A percentile compares a stretch with the other conserved stretches of the same genome.
These are phyloP conservation scores for Drosophila fuyamai DNA, from an alignment of 1,140 invertebrate genomes.

Conservation along the genomic window DNA sequence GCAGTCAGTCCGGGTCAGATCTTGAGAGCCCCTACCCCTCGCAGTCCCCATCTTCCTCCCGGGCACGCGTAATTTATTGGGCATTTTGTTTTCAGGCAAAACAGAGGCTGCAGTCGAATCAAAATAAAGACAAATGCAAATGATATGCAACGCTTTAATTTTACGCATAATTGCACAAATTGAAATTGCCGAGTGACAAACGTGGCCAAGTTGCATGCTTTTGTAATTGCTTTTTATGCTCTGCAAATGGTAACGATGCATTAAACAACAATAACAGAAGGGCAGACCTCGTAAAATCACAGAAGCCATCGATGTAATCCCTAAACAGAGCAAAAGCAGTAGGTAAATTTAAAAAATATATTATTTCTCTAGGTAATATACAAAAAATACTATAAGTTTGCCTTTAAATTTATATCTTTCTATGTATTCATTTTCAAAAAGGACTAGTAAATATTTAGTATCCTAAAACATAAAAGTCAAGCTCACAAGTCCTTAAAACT, in stretches of 20 bases:
- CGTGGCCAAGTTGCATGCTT: conserved; percentile 44
- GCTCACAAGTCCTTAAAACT: conserved; percentile 1
- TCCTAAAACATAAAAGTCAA: not conserved
- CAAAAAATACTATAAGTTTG: too few relatives aligned
- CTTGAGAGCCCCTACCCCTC: conserved; percentile 7
- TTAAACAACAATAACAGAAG: conserved; percentile 57
- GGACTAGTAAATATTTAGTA: too few relatives aligned
- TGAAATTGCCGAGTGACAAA: conserved; percentile 82
- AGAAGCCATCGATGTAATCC: too few relatives aligned
- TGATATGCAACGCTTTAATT: conserved; percentile 83
- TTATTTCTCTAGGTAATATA: too few relatives aligned
- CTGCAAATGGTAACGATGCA: conserved; percentile 50
- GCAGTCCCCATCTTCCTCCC: conserved; percentile 1
- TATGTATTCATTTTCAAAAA: too few relatives aligned
- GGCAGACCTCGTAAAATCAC: conserved; percentile 7
- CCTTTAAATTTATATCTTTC: too few relatives aligned
- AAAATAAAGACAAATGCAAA: conserved; percentile 69
- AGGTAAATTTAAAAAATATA: too few relatives aligned
- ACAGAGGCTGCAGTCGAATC: conserved; percentile 22
- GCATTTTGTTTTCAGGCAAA: conserved; percentile 61
- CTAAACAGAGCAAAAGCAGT: too few relatives aligned
- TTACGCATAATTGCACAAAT: conserved; percentile 83
- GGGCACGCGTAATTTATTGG: conserved; percentile 81
- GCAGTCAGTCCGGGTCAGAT: conserved; percentile 73
- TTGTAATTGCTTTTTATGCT: conserved; percentile 76